A percentile compares a stretch with the other conserved stretches of the same genome.
These are phyloP conservation scores for Jordanella pulchra DNA, from an alignment of 2,797 vertebrate species.

Conservation along the genomic window DNA sequence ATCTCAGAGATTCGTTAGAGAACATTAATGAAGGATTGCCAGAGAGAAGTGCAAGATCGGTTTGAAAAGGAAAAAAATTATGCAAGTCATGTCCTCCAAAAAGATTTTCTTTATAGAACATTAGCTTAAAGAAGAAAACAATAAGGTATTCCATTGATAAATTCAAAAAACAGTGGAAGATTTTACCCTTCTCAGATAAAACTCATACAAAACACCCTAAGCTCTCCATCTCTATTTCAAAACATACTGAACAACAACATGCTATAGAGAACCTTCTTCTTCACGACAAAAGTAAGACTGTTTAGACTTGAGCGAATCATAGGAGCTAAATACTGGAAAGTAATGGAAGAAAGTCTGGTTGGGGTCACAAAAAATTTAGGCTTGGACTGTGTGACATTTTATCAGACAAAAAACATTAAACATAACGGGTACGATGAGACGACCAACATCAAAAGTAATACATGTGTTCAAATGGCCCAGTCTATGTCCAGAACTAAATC, in stretches of 20 bases:
- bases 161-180: background rate
- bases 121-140: background rate
- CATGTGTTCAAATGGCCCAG: background rate
- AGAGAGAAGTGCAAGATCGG: no score
- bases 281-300: background rate
- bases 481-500: background rate
- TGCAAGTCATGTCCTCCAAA: background rate
- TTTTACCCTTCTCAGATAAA: background rate
- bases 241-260: background rate
- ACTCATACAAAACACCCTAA: no score
- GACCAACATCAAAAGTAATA: background rate
- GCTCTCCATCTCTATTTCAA: background rate
- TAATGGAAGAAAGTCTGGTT: background rate
- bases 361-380: background rate
- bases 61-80: no score
- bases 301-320: background rate
- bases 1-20: background rate
- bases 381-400: background rate
- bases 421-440: background rate
- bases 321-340: background rate
- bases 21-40: background rate
- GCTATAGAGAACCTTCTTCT: background rate
- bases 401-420: background rate
- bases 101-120: background rate
- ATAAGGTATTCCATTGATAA: background rate